A percentile compares a stretch with the other conserved stretches of the same genome.
Conservation (phyloP, 2,888 invertebrate species). For the Himalopsyche kuldschensis region DNA sequence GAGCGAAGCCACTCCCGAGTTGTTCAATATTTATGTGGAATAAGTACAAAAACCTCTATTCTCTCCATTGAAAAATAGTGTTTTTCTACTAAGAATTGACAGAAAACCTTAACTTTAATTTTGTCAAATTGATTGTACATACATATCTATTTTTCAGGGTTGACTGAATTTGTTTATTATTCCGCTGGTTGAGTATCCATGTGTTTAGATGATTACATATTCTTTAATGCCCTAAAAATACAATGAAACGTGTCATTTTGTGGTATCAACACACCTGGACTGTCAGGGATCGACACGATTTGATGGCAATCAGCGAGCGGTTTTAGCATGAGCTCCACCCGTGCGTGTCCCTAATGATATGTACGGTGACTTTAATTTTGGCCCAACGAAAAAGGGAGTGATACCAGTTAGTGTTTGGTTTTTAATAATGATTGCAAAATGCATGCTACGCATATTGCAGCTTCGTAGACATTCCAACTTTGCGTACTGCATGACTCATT, state of each 20-base stretch:
- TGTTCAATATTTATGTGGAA: no score
- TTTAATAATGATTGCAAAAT: conserved; percentile 18
- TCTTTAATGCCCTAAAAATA: not conserved
- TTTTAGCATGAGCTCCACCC: not conserved
- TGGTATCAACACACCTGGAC: conserved; percentile 9
- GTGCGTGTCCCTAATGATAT: conserved; percentile 9
- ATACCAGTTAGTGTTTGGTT: conserved; percentile 5
- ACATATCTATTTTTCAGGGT: no score
- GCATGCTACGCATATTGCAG: conserved; percentile 15
- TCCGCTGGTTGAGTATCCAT: no score
- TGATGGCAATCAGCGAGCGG: conserved; percentile 17
- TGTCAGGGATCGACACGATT: not conserved
- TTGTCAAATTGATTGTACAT: no score
- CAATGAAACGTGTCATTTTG: not conserved
- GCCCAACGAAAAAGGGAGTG: not conserved
- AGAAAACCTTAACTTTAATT: no score
- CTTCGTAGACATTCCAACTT: not conserved
- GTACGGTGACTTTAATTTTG: not conserved
- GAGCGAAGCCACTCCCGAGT: no score
- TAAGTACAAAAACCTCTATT: no score
- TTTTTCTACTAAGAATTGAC: no score
- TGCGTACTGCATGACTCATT: conserved; percentile 19
- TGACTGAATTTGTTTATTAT: no score
- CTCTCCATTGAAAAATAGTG: no score
- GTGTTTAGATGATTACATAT: no score